Percentiles rank a stretch among this genome's conserved stretches.
Conservation (phyloP, 2,113 vertebrate genomes). For the Suricata suricatta region DNA sequence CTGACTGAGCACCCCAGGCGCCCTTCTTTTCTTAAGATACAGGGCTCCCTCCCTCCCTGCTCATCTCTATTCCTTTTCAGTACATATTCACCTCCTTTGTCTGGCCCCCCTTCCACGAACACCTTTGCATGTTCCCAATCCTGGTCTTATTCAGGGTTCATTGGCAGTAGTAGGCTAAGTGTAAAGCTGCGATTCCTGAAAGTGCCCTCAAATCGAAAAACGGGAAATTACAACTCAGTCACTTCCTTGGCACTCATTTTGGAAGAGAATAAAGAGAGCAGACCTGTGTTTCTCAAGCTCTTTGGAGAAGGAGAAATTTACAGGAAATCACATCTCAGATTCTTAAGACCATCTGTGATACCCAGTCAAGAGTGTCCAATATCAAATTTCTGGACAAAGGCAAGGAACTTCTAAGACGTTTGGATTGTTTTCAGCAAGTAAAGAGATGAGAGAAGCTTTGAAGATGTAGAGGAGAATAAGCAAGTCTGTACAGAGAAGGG, state of each 20-base stretch:
- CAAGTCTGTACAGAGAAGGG: not conserved
- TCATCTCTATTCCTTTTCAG: not conserved
- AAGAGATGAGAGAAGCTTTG: not conserved
- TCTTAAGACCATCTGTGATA: not conserved
- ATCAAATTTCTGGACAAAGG: constrained; percentile 25
- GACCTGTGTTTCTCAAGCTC: not conserved
- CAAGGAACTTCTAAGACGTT: not conserved
- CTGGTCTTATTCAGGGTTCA: not conserved
- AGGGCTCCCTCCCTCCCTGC: not conserved
- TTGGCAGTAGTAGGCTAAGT: not conserved
- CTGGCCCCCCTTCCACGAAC: not conserved
- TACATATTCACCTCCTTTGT: not conserved
- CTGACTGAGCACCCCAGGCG: no score
- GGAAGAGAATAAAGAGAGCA: not conserved
- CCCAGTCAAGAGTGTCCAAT: not conserved
- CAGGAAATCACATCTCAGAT: not conserved
- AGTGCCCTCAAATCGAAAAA: not conserved
- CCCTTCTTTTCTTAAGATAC: not conserved
- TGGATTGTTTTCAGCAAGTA: not conserved
- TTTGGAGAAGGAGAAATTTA: not conserved
- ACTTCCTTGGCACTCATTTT: not conserved
- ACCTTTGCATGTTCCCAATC: not conserved
- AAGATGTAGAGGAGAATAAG: not conserved
- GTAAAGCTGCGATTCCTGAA: not conserved
- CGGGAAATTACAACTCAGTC: not conserved